phyloP scores from a whole-genome alignment of 2,113 vertebrate genomes.

The Panthera uncia region DNA sequence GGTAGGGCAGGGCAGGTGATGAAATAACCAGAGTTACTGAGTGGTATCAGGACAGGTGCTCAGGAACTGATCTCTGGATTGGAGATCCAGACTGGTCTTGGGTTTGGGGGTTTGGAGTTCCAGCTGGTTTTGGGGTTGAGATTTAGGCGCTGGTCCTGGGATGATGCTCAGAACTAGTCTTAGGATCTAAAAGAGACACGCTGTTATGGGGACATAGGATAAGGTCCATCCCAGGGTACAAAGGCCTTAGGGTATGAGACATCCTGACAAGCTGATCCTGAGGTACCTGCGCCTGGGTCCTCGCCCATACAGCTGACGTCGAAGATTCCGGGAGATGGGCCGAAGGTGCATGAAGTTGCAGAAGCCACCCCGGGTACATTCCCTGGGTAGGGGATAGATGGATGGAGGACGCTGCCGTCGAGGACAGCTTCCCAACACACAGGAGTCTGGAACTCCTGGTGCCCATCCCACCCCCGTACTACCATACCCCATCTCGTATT shows the following conservation, averaged over 20 bases:
- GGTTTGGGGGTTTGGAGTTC: not conserved
- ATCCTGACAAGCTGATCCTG: not conserved
- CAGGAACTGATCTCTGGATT: not conserved
- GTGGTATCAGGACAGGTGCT: not conserved
- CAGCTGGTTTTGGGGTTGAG: not conserved
- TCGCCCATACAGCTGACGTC: constrained; percentile 53
- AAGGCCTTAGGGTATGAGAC: not conserved
- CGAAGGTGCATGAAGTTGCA: constrained; percentile 77
- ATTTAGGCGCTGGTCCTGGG: not conserved
- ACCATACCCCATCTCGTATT: constrained; percentile 75
- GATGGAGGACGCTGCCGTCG: not conserved
- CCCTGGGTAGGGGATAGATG: constrained; percentile 17
- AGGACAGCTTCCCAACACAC: not conserved
- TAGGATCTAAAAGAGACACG: not conserved
- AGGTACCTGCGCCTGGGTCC: constrained; percentile 60
- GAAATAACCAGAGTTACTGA: not conserved
- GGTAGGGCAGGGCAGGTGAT: not conserved
- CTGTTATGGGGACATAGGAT: not conserved
- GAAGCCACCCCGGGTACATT: constrained; percentile 72
- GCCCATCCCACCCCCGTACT: not conserved
- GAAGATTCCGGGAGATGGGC: constrained; percentile 66
- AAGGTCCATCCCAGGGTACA: not conserved
- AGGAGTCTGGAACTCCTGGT: not conserved
- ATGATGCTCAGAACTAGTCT: not conserved
- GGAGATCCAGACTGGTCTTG: not conserved